These are phyloP conservation scores for Melinaea menophilus DNA, from an alignment of 2,888 invertebrate species.

Conservation along the genomic window DNA sequence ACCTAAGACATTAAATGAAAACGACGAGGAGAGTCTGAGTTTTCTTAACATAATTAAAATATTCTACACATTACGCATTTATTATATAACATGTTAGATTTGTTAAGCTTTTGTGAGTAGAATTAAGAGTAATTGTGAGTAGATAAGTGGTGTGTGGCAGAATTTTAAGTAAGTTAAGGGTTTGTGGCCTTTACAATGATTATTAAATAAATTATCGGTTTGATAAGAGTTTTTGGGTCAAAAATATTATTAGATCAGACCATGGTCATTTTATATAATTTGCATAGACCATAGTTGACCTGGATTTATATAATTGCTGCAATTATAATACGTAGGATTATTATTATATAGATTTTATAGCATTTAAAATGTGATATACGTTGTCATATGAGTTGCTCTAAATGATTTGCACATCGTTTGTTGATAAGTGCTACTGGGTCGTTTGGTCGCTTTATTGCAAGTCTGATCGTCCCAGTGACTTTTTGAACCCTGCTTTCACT, in stretches of 20 bases:
- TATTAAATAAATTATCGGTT: too few relatives aligned
- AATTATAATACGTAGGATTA: too few relatives aligned
- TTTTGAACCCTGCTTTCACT: slow-evolving; percentile 72
- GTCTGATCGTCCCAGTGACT: slow-evolving; percentile 41
- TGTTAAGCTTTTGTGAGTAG: not conserved
- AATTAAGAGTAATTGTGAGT: not conserved
- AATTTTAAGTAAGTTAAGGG: too few relatives aligned
- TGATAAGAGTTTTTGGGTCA: too few relatives aligned
- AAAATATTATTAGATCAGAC: too few relatives aligned
- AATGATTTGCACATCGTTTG: not conserved
- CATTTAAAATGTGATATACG: too few relatives aligned
- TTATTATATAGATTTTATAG: too few relatives aligned
- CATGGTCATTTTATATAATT: too few relatives aligned
- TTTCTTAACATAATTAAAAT: not conserved
- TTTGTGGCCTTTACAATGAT: too few relatives aligned
- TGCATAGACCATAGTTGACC: too few relatives aligned
- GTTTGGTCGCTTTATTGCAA: not conserved
- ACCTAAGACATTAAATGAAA: slow-evolving; percentile 2
- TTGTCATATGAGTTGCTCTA: too few relatives aligned
- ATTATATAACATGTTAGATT: not conserved
- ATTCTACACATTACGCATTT: not conserved
- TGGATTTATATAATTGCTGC: too few relatives aligned
- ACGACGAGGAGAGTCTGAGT: not conserved
- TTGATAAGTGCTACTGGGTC: not conserved
- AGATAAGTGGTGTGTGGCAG: not conserved